phyloP scores from a whole-genome alignment of 2,888 invertebrate species.

The Coleophora flavipennella region DNA sequence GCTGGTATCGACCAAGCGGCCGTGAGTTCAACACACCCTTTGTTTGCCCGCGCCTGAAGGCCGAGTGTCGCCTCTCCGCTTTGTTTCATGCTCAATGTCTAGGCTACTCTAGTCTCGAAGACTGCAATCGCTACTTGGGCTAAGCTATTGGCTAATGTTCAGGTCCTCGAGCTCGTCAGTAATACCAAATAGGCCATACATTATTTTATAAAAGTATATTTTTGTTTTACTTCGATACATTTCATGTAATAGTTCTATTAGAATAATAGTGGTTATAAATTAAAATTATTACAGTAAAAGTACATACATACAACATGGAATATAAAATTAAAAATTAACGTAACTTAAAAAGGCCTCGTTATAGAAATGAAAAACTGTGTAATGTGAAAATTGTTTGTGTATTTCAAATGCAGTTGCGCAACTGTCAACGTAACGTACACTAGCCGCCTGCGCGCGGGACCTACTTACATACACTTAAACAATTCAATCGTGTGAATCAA shows the following conservation, averaged over 20 bases:
- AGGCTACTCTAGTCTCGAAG: conserved; percentile 11
- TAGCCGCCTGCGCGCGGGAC: conserved; percentile 23
- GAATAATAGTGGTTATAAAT: background rate
- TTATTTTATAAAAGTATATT: no score
- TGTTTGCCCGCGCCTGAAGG: conserved; percentile 9
- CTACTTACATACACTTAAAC: conserved; percentile 54
- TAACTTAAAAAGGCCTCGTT: conserved; percentile 16
- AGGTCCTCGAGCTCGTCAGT: no score
- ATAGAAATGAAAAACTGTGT: conserved; percentile 55
- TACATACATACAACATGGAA: background rate
- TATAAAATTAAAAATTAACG: no score
- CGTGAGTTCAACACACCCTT: conserved; percentile 27
- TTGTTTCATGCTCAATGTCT: conserved; percentile 19
- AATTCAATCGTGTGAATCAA: conserved; percentile 68
- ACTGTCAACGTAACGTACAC: conserved; percentile 31
- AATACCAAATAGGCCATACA: no score
- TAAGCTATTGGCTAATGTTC: no score
- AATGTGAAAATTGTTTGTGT: conserved; percentile 62
- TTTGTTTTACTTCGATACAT: no score
- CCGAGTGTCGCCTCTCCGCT: conserved; percentile 16
- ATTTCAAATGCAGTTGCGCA: conserved; percentile 56
- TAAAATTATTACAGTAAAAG: conserved; percentile 1
- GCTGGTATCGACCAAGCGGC: conserved; percentile 31
- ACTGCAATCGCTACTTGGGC: no score
- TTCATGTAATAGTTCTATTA: background rate